These are phyloP conservation scores for Eupithecia insigniata DNA, from an alignment of 2,888 invertebrate genomes.

Conservation along the genomic window DNA sequence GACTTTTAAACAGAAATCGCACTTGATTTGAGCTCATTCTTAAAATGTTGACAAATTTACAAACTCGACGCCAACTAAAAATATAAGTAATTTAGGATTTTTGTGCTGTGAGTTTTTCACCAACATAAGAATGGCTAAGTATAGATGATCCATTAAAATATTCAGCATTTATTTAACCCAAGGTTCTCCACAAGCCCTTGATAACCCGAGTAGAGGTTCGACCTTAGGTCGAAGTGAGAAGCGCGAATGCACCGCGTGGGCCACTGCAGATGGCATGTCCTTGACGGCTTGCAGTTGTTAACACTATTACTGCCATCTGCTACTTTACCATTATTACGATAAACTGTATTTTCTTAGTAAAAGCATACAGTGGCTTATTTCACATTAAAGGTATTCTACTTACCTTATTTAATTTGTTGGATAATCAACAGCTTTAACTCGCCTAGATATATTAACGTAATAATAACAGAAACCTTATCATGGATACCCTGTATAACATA, in stretches of 20 bases:
- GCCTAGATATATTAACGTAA: too few relatives aligned
- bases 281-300: slow-evolving; percentile 31
- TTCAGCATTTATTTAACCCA: not conserved
- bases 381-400: not conserved
- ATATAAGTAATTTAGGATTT: not conserved
- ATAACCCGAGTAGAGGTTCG: slow-evolving; percentile 6
- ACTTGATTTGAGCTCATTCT: too few relatives aligned
- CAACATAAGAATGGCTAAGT: not conserved
- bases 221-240: slow-evolving; percentile 6
- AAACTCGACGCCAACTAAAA: too few relatives aligned
- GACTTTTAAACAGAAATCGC: too few relatives aligned
- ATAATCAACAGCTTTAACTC: too few relatives aligned
- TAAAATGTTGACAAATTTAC: not conserved
- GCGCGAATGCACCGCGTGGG: slow-evolving; percentile 25
- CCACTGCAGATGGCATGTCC: slow-evolving; percentile 35
- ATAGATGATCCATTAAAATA: not conserved
- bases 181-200: not conserved
- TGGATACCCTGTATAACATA: too few relatives aligned
- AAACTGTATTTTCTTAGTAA: not conserved
- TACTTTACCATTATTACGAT: slow-evolving; percentile 10
- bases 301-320: slow-evolving; percentile 20
- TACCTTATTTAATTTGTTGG: too few relatives aligned
- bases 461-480: too few relatives aligned
- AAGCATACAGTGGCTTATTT: not conserved
- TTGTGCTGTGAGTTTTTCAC: not conserved